These are phyloP conservation scores for Prolemur simus DNA, from an alignment of 2,113 vertebrate species.

Conservation along the genomic window DNA sequence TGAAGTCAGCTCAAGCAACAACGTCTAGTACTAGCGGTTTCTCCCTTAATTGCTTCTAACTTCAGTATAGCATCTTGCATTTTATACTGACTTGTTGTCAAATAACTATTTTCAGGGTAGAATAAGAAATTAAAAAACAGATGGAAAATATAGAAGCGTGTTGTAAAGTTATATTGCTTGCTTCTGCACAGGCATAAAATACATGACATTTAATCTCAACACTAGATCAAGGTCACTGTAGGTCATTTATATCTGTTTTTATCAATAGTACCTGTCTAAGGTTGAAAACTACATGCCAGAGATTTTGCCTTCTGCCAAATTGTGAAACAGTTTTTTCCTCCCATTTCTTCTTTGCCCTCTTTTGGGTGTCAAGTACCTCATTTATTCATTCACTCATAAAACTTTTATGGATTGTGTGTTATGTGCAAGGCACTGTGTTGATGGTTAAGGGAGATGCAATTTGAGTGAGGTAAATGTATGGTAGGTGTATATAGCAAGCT, in stretches of 20 bases:
- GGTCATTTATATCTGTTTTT: constrained; percentile 45
- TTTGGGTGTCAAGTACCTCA: not conserved
- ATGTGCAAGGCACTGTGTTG: not conserved
- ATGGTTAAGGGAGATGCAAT: not conserved
- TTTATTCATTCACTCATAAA: not conserved
- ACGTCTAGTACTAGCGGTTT: not conserved
- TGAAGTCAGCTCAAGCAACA: constrained; percentile 26
- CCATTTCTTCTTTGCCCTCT: not conserved
- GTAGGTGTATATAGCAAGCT: not conserved
- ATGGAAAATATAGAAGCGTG: not conserved
- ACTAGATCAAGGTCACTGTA: not conserved
- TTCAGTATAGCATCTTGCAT: not conserved
- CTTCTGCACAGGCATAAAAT: constrained; percentile 7
- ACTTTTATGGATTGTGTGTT: not conserved
- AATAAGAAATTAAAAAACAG: not conserved
- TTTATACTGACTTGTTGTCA: constrained; percentile 39
- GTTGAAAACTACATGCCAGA: constrained; percentile 44
- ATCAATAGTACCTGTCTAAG: constrained; percentile 2
- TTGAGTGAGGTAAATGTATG: not conserved
- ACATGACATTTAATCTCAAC: constrained; percentile 36
- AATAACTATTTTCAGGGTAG: constrained; percentile 44
- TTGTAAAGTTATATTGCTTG: not conserved
- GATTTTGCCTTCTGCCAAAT: not conserved
- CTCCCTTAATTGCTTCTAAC: constrained; percentile 33
- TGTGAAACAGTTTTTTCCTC: not conserved